Evolutionary conservation across 2,113 vertebrate species (phyloP), one percentile per base, ranked within the genome.

Genomic region (Mirounga angustirostris): DNA sequence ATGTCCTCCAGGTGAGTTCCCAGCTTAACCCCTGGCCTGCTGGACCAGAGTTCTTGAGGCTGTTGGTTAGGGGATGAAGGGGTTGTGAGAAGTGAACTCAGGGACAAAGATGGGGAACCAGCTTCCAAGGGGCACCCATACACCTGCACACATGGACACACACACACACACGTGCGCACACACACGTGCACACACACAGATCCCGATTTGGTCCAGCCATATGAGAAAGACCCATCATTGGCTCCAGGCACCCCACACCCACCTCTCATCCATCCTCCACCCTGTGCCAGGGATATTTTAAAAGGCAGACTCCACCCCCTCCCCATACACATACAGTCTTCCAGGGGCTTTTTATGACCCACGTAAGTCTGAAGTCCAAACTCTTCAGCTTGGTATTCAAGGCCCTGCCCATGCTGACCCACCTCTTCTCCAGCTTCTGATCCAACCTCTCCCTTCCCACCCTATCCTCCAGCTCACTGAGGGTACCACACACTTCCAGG

Each of bases 1-100:
- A 46, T 30, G 86, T 93, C 96, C 81, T 85, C 80, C 50, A 89
- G 91, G 82, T 63, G 79, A 91, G 74, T 28, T 46, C 69, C 21
- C 43, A 0, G 73, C 92, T 89, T 63, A 91, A 91, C 67, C n/a
- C 95, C 67, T 83, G 46, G 78, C 59, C 86, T 89, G 43, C 87
- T 65, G 7, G 43, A 63, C 50, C 28, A 2, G 2, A 10, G 69
- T 73, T 73, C 78, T 58, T 22, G 1, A 50, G 33, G 69, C 10
- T 76, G 12, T 0, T 22, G 36, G 88, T 52, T 82, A 76, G 56
- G 67, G 58, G 26, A 8, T 4, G 30, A 87, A 21, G 5, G 24
- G 30, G 4, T 10, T 58, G 46, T 18, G 28, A 22, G 36, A 89
- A 11, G 50, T 7, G 33, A 89, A 79, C 10, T 74, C 63, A 76